Base-by-base conservation (phyloP, 2,113 vertebrate genomes). In the Engraulis encrasicolus region DNA sequence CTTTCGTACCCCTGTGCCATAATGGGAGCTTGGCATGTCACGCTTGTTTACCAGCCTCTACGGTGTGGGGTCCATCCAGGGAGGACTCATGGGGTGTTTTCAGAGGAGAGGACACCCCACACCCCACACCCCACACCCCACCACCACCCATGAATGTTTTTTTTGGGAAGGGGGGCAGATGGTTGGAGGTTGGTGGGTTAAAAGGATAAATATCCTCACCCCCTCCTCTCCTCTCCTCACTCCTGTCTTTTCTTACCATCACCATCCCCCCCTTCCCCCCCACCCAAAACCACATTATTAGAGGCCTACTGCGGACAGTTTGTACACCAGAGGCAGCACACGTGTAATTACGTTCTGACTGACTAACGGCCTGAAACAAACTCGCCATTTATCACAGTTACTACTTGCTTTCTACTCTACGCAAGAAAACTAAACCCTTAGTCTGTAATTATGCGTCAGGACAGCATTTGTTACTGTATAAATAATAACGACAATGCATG, bases 1-100 rank as follows among this genome's bases (percentile, higher is more conserved):
- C 77, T 79, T 31, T 31, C 31, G 80, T 83, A 87, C 85, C 61
- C 84, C 79, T 77, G 78, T 80, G 78, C 87, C 88, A 87, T 86
- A 83, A 85, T 23, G 19, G 80, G 82, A 66, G 9, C n/a, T 31
- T 45, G 37, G 79, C 71, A 84, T 80, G 86, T 82, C 36, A 74
- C 71, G 74, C 77, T 82, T 88, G 87, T 85, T 85, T 87, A 85
- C 89, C 81, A 86, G 40, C 40, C 40, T 45, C 40, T 20, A 6
- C 1, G 7, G n/a, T 14, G n/a, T 14, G 61, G 11, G n/a, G 4
- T 27, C 12, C 7, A 71, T 71, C 61, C 61, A 71, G 40, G 40
- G 40, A 9, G 40, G 3, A 45, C 40, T 45, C 40, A 45, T 3
- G 40, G 40, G 40, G 61, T 71, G n/a, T n/a, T n/a, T n/a, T n/a